phyloP scores from a whole-genome alignment of 1,140 invertebrate species.

The Megalonaias nervosa region DNA sequence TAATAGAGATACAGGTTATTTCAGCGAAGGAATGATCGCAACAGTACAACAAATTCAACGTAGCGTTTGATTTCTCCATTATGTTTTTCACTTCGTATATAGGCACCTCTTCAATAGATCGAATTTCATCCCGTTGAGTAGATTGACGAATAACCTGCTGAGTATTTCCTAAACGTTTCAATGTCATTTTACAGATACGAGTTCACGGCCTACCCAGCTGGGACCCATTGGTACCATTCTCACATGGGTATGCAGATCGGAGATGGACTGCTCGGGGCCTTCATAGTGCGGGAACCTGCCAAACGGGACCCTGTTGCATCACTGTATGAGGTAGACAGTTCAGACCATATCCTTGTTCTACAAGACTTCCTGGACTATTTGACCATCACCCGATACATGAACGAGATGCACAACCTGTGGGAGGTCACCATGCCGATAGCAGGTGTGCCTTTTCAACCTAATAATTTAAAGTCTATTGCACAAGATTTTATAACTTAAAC shows the following conservation, averaged over 20 bases:
- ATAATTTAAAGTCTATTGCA: neutral
- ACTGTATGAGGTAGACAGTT: constrained; percentile 40
- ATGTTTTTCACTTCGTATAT: neutral
- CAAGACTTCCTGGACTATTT: constrained; percentile 37
- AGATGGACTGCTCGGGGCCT: constrained; percentile 35
- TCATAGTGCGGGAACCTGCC: constrained; percentile 36
- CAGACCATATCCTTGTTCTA: constrained; percentile 43
- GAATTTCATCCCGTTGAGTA: neutral
- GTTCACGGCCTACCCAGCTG: constrained; percentile 33
- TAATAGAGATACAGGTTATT: no score
- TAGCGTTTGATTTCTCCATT: neutral
- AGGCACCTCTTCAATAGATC: neutral
- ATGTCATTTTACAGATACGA: constrained; percentile 31
- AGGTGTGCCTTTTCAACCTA: neutral
- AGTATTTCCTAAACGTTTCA: neutral
- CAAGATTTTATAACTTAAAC: neutral
- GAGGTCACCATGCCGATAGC: constrained; percentile 60
- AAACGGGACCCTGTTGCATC: constrained; percentile 12
- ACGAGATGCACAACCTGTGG: constrained; percentile 32
- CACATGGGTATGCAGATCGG: constrained; percentile 38
- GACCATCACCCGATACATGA: constrained; percentile 20
- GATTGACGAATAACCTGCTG: neutral
- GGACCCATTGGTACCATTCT: constrained; percentile 46
- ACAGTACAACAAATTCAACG: neutral
- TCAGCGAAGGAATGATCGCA: neutral